Evolutionary conservation across 2,113 vertebrate genomes (phyloP).

Genomic region (Macquaria australasica): DNA sequence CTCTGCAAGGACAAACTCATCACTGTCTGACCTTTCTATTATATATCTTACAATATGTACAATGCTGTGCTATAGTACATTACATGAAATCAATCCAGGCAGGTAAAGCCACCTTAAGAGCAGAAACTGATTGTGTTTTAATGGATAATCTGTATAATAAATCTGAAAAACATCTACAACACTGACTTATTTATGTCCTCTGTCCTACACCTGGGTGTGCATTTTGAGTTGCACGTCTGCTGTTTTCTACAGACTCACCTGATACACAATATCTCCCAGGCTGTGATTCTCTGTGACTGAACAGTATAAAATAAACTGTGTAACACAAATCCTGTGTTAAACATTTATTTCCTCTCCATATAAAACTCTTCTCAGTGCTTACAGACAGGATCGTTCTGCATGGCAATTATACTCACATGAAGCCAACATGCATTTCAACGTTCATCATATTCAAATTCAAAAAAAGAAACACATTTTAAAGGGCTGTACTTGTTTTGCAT

Average conservation of each 20-base stretch:
- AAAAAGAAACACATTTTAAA: background rate
- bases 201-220: background rate
- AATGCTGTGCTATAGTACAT: too few species aligned
- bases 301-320: background rate
- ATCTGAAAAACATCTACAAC: background rate
- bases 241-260: background rate
- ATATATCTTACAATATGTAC: background rate
- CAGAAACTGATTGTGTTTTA: background rate
- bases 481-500: too few species aligned
- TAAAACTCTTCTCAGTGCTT: slow-evolving; percentile 29
- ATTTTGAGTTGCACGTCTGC: background rate
- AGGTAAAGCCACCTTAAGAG: background rate
- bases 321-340: background rate
- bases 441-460: background rate
- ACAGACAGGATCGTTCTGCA: slow-evolving; percentile 23
- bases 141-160: background rate
- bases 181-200: background rate
- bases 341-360: slow-evolving; percentile 34
- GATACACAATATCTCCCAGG: background rate
- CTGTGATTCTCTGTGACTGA: background rate
- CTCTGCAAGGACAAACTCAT: background rate
- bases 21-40: background rate
- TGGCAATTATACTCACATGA: background rate
- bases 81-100: background rate
- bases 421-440: background rate